Percentiles rank a stretch among this genome's conserved stretches.
phyloP scores from a whole-genome alignment of 2,797 vertebrate genomes.

The Rhincodon typus region DNA sequence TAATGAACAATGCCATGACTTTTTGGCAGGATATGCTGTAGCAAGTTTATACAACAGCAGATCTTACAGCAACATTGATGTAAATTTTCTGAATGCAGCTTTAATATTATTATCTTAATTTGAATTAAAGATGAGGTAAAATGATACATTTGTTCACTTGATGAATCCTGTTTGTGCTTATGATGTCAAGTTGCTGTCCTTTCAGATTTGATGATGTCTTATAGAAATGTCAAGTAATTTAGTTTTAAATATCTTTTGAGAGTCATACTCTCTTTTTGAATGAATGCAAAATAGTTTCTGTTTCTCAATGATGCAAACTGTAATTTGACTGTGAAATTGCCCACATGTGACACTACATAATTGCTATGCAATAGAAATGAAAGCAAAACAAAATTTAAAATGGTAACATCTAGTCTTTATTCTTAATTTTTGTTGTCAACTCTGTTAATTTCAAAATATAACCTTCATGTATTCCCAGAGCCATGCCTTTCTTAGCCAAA shows the following conservation, averaged over 20 bases:
- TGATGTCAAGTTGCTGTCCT: background rate
- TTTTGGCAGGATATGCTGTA: background rate
- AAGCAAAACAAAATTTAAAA: background rate
- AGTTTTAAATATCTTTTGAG: background rate
- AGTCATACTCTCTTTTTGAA: background rate
- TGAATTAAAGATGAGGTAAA: background rate
- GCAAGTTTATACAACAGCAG: background rate
- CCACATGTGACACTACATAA: background rate
- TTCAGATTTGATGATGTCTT: background rate
- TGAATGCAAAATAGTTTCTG: background rate
- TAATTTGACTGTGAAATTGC: background rate
- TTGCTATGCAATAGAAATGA: background rate
- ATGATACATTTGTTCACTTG: background rate
- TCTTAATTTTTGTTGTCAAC: background rate
- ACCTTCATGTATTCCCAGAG: background rate
- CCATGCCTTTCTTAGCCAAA: background rate
- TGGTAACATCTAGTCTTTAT: background rate
- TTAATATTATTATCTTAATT: background rate
- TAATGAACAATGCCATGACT: background rate
- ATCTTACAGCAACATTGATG: background rate
- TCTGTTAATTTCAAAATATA: background rate
- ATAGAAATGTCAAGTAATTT: no score
- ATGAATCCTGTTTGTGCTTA: background rate
- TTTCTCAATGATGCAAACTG: background rate
- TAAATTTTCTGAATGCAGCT: background rate